Percentiles rank a stretch among this genome's conserved stretches.
Conservation (phyloP, 2,888 invertebrate genomes). For the Gordius sp. region DNA sequence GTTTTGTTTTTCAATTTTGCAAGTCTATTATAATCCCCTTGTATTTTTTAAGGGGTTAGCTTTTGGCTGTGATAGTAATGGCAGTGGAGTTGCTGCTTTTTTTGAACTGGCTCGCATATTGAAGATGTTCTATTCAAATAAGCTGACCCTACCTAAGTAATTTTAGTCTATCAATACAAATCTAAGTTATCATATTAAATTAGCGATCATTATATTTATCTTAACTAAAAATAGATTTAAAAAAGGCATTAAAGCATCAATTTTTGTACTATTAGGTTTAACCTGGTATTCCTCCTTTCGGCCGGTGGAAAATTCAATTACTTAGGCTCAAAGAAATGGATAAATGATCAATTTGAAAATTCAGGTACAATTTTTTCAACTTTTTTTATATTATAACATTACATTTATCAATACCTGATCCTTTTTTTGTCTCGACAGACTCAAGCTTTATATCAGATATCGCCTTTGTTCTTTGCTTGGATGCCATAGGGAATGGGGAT, state of each 20-base stretch:
- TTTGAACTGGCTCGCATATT: slow-evolving; percentile 61
- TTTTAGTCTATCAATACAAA: too few species aligned
- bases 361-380: slow-evolving; percentile 28
- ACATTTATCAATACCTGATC: neutral
- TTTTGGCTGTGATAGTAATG: slow-evolving; percentile 67
- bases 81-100: slow-evolving; percentile 58
- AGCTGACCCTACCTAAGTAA: slow-evolving; percentile 36
- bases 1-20: neutral
- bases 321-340: slow-evolving; percentile 76
- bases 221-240: too few species aligned
- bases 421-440: too few species aligned
- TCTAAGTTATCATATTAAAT: too few species aligned
- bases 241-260: too few species aligned
- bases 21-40: neutral
- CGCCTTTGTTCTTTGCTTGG: slow-evolving; percentile 62
- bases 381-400: slow-evolving; percentile 19
- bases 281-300: slow-evolving; percentile 55
- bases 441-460: slow-evolving; percentile 42
- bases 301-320: slow-evolving; percentile 78
- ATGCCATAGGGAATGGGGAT: slow-evolving; percentile 39
- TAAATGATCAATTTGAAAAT: slow-evolving; percentile 69
- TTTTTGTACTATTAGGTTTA: slow-evolving; percentile 31
- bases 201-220: too few species aligned
- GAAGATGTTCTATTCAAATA: slow-evolving; percentile 51
- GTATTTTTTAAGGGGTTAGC: slow-evolving; percentile 44